Evolutionary conservation across 2,888 invertebrate species (phyloP), one percentile per base, ranked within the genome.

Genomic region (Pachymerium ferrugineum): DNA sequence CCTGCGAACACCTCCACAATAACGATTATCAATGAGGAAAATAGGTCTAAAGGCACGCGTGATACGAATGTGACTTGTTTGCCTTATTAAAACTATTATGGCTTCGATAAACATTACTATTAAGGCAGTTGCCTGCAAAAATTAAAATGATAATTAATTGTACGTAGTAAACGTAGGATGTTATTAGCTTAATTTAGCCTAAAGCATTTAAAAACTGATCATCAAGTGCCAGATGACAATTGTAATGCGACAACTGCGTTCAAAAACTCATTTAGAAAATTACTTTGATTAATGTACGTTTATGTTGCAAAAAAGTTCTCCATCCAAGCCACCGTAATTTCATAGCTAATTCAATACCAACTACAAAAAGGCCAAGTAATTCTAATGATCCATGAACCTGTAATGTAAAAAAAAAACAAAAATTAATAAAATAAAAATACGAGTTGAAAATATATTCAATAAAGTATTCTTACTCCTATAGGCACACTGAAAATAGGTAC

Each of bases 11-110:
- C 91, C 91, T 14, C 92, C 90, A 78, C 91, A 90, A 78, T 91
- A 91, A 78, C 91, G 87, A 54, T 93, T 93, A 83, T 94, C 93
- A 70, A 94, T 89, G 54, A 94, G 83, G 84, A 94, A 94, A 78
- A 94, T 90, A n/a, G 94, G 94, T 16, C 94, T 86, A 12, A 94
- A 83, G 4, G 93, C 92, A 76, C 94, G 85, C n/a, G 93, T 93
- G 72, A 92, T 92, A 0, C 94, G 86, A 83, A 93, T 91, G 84
- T 94, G 94, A 0, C 90, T 90, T 0, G 90, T 89, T 81, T 92
- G 92, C 19, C 94, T 86, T 76, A 90, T 88, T 42, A 94, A 83
- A 72, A 94, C 91, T 42, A 89, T 88, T 70, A 92, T 85, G 0
- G 93, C 91, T 81, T 94, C 94, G 54, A 90, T 81, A 76, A 92